These are phyloP conservation scores for Calidris pygmaea DNA, from an alignment of 2,113 vertebrate species.

Conservation along the genomic window DNA sequence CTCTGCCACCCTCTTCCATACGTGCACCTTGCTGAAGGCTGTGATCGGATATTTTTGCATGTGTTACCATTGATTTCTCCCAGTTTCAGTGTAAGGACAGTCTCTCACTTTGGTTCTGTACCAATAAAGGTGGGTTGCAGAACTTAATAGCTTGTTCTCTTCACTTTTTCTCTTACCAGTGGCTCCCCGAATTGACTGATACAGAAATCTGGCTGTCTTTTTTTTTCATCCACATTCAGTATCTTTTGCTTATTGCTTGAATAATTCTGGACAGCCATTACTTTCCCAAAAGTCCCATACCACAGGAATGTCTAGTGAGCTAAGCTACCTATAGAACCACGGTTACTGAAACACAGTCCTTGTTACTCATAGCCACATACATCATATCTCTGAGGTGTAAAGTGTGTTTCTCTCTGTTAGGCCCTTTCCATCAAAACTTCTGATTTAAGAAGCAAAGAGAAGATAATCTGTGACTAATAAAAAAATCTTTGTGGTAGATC, in stretches of 20 bases:
- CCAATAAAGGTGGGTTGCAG: neutral
- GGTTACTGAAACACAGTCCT: neutral
- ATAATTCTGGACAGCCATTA: neutral
- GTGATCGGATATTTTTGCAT: neutral
- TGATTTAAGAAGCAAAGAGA: neutral
- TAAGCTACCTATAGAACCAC: neutral
- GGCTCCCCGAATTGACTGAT: neutral
- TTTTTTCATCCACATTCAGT: neutral
- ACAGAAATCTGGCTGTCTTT: neutral
- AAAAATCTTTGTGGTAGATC: neutral
- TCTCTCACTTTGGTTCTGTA: neutral
- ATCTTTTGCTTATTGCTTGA: neutral
- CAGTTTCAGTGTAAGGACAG: neutral
- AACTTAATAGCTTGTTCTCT: neutral
- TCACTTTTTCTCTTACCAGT: neutral
- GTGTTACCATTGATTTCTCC: neutral
- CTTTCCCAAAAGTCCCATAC: neutral
- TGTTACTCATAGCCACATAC: neutral
- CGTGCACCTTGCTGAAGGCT: neutral
- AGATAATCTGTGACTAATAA: neutral
- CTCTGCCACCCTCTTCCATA: neutral
- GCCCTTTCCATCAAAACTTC: neutral
- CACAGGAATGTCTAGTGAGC: neutral
- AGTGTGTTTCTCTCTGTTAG: neutral
- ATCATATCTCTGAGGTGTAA: neutral